Conservation (phyloP, 2,888 invertebrate genomes). For the Cynaeus angustus region DNA sequence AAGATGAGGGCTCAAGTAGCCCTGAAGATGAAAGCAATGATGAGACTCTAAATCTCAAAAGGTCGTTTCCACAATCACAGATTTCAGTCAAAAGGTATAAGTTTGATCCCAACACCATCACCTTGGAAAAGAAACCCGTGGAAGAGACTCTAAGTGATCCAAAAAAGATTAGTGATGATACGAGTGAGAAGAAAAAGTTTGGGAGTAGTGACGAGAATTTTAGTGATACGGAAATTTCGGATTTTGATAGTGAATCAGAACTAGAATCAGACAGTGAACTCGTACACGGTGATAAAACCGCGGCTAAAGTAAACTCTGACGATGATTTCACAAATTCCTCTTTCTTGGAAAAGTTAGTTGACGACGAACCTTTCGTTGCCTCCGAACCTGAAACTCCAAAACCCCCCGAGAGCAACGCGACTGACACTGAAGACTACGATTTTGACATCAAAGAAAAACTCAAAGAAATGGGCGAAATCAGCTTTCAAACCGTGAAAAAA, state of each 20-base stretch:
- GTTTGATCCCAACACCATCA: conserved; percentile 55
- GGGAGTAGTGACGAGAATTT: conserved; percentile 53
- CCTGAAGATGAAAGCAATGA: conserved; percentile 60
- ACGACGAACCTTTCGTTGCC: conserved; percentile 60
- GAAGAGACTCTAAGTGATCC: conserved; percentile 8
- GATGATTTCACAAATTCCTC: conserved; percentile 67
- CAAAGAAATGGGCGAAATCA: conserved; percentile 77
- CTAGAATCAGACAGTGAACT: conserved; percentile 71
- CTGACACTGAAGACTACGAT: conserved; percentile 70
- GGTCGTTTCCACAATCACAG: conserved; percentile 57
- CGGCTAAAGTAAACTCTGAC: conserved; percentile 62
- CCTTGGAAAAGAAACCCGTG: conserved; percentile 53
- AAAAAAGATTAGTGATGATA: conserved; percentile 53
- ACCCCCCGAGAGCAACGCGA: conserved; percentile 56
- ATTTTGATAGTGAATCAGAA: conserved; percentile 68
- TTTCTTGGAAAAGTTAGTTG: conserved; percentile 67
- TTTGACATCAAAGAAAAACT: conserved; percentile 78
- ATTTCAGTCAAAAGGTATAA: conserved; percentile 63
- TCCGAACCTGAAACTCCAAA: conserved; percentile 46
- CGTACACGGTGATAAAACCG: conserved; percentile 64
- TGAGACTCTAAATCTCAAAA: conserved; percentile 57
- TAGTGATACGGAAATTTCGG: conserved; percentile 68
- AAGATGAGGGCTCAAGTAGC: conserved; percentile 58
- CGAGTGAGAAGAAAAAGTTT: conserved; percentile 41
- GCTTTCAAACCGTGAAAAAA: conserved; percentile 71